Base-by-base conservation (phyloP, 2,888 invertebrate genomes). In the Hipparchia semele region DNA sequence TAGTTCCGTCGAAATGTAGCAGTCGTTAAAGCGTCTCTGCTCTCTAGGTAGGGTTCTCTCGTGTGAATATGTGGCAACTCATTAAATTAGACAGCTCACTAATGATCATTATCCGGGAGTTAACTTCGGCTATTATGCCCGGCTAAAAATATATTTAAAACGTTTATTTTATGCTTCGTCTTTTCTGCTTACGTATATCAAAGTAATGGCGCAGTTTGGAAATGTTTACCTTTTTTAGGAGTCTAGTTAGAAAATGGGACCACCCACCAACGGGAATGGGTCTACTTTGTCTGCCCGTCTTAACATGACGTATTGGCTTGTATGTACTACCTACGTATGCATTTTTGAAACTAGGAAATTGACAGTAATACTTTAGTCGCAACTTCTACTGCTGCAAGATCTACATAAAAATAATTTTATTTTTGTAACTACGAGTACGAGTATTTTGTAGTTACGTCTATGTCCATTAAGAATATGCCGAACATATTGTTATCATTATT, bases 11-110 rank as follows among this genome's bases (percentile, higher is more conserved):
- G 23, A 68, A 49, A 68, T 68, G 45, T 58, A 59, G 45, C 58
- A 68, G 58, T 68, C 58, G 2, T 68, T 46, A 59, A 12, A 39
- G 9, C 10, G 13, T 58, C 68, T 66, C n/a, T 66, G 39, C 39
- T 39, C 5, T 23, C 59, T 66, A 33, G 53, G 65, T 53, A 51
- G 12, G 46, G 58, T 51, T 65, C 65, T 45, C 51, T 23, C 61
- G 10, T 64, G 39, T 64, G 67, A 60, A 68, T 68, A 68, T 59
- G 59, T 68, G 74, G 72, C 70, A 45, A 73, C 73, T 79, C 77
- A 79, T 77, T 78, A 78, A 76, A 72, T 77, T 71, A 74, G 75
- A 76, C 73, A 76, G 72, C 71, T 64, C 78, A 74, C 78, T 79
- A 78, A 79, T 79, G 79, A 77, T 75, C 74, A 76, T 75, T 70